Evolutionary conservation across 2,888 invertebrate genomes (phyloP).

Genomic region (Seira musarum): DNA sequence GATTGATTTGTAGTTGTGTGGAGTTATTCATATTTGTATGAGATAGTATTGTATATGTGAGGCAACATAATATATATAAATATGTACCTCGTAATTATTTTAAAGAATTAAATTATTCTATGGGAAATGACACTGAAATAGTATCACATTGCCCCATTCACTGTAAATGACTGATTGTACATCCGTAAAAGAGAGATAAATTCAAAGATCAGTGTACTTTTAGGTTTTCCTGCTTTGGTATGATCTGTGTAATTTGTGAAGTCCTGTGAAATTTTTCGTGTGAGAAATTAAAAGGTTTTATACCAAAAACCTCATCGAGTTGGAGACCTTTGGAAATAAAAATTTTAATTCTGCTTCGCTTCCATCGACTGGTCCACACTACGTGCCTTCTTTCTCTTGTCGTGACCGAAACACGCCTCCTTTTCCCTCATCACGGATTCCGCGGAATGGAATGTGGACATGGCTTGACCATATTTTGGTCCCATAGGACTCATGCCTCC

Average conservation of each 20-base stretch:
- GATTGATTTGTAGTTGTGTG: too few species aligned
- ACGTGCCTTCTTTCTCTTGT: conserved; percentile 24
- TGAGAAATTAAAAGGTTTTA: too few species aligned
- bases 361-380: conserved; percentile 26
- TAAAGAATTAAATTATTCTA: too few species aligned
- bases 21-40: too few species aligned
- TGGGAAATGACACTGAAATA: too few species aligned
- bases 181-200: conserved; percentile 2
- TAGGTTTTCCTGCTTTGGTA: neutral
- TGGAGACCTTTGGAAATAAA: neutral
- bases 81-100: too few species aligned
- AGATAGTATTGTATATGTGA: too few species aligned
- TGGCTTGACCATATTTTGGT: conserved; percentile 17
- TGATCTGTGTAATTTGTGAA: neutral
- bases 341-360: conserved; percentile 2
- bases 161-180: conserved; percentile 12
- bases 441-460: conserved; percentile 14
- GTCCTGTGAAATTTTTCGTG: neutral
- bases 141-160: conserved; percentile 4
- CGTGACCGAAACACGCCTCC: conserved; percentile 15
- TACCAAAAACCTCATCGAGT: neutral
- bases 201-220: conserved; percentile 4
- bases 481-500: conserved; percentile 21
- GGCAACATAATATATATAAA: too few species aligned
- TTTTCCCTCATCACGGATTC: conserved; percentile 26